A percentile compares a stretch with the other conserved stretches of the same genome.
These are phyloP conservation scores for Drosophila stalkeri DNA, from an alignment of 2,888 invertebrate species.

Conservation along the genomic window DNA sequence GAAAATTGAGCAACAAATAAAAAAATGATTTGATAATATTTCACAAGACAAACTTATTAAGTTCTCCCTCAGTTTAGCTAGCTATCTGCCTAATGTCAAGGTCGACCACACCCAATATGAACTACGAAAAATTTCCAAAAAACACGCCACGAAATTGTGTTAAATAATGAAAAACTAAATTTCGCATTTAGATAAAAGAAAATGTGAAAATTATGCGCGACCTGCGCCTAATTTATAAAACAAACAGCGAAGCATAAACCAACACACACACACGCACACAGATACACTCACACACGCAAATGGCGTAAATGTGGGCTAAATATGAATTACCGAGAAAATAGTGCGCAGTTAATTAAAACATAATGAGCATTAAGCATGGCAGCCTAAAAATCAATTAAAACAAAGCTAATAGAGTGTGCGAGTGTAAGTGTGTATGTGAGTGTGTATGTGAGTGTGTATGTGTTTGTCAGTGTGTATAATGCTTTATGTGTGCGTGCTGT, in stretches of 20 bases:
- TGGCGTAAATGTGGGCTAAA: slow-evolving; percentile 55
- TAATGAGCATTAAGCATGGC: slow-evolving; percentile 73
- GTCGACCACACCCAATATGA: slow-evolving; percentile 35
- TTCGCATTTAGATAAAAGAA: slow-evolving; percentile 75
- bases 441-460: slow-evolving; percentile 3
- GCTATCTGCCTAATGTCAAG: slow-evolving; percentile 42
- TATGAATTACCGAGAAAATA: slow-evolving; percentile 76
- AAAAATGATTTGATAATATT: no score
- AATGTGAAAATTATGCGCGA: slow-evolving; percentile 76
- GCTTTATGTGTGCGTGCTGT: slow-evolving; percentile 16
- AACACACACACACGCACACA: slow-evolving; percentile 21
- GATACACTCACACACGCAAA: slow-evolving; percentile 10
- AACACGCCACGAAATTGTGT: slow-evolving; percentile 54
- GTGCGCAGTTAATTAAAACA: slow-evolving; percentile 77
- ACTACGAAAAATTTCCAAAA: slow-evolving; percentile 5
- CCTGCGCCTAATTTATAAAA: slow-evolving; percentile 62
- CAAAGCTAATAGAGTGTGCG: slow-evolving; percentile 22
- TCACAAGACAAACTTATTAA: not conserved
- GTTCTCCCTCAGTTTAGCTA: not conserved
- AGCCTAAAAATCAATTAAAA: slow-evolving; percentile 65
- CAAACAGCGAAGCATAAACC: slow-evolving; percentile 50
- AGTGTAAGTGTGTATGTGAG: slow-evolving; percentile 3
- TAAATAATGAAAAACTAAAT: slow-evolving; percentile 78
- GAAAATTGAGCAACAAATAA: not conserved
- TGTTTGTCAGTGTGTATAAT: not conserved